A percentile compares a stretch with the other conserved stretches of the same genome.
phyloP scores from a whole-genome alignment of 2,888 invertebrate species.

The Catonia carolina region DNA sequence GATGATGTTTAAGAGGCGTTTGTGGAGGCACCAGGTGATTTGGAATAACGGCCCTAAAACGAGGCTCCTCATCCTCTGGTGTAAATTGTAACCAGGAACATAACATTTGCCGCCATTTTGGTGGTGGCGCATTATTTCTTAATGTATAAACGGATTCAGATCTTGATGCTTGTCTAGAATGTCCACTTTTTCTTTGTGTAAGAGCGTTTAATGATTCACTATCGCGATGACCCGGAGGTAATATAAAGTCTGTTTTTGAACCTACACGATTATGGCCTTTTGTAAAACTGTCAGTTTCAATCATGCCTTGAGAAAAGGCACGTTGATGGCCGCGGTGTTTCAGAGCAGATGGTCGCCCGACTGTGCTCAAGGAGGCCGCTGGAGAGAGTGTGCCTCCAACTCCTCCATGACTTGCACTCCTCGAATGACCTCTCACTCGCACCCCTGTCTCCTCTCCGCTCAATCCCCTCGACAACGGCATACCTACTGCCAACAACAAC shows the following conservation, averaged over 20 bases:
- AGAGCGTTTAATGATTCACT: conserved; percentile 44
- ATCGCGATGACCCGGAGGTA: conserved; percentile 80
- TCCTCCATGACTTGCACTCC: conserved; percentile 82
- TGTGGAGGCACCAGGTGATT: conserved; percentile 79
- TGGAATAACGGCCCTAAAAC: conserved; percentile 68
- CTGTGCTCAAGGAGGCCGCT: conserved; percentile 38
- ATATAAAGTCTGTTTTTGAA: conserved; percentile 81
- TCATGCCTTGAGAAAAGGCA: conserved; percentile 62
- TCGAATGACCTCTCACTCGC: conserved; percentile 51
- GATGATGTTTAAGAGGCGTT: conserved; percentile 71
- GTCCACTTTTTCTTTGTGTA: conserved; percentile 54
- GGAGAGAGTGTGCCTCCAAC: conserved; percentile 44
- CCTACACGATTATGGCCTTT: conserved; percentile 74
- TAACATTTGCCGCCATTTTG: conserved; percentile 62
- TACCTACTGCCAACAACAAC: conserved; percentile 7
- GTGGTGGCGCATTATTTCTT: conserved; percentile 62
- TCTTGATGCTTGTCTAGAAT: conserved; percentile 81
- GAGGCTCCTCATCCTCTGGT: conserved; percentile 59
- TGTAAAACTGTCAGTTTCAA: conserved; percentile 27
- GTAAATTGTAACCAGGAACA: conserved; percentile 51
- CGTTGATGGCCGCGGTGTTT: conserved; percentile 73
- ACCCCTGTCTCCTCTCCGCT: neutral
- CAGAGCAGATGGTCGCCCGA: conserved; percentile 60
- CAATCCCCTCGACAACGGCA: neutral
- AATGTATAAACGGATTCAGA: conserved; percentile 87